Evolutionary conservation across 1,140 invertebrate species (phyloP), one percentile per base, ranked within the genome.

Genomic region (Nomia melanderi): DNA sequence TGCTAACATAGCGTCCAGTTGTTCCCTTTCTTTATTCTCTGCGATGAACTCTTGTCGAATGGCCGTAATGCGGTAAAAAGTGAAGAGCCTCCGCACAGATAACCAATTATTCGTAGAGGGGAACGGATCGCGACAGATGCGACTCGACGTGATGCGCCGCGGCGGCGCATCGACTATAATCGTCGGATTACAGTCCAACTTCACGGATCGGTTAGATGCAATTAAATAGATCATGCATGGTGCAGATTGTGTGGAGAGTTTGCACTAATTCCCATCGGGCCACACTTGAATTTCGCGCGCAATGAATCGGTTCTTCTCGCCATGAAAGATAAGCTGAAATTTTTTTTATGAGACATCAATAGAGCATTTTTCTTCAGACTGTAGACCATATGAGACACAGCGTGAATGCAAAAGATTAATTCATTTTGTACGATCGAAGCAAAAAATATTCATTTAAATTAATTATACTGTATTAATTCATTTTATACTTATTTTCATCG

Each of bases 51-150:
- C 79, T 81, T 78, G 86, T 88, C 87, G 90, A 87, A 89, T 88
- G 87, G 87, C 71, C 79, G 78, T 91, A 90, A 91, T 83, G 70
- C 81, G 86, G 84, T 88, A 88, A 91, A 90, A 87, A 88, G 87
- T 90, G 88, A 90, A 91, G 90, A 92, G 88, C 83, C 90, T 91
- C 77, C 89, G 91, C 91, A 92, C 91, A 92, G 91, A 92, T 92
- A 92, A 92, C 89, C 91, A 92, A 92, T 92, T 92, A 92, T 84
- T 81, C 73, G 82, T 31, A 39, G 50, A 74, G 83, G 85, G 72
- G 76, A 78, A 73, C 53, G 78, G 75, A 77, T 84, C 69, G 82
- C 90, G 90, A 91, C 91, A 91, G 91, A 92, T 92, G 91, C 88
- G 91, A 82, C 89, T 85, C 89, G 85, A 87, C 80, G 87, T 84